Percentiles rank a stretch among this genome's conserved stretches.
phyloP scores from a whole-genome alignment of 2,113 vertebrate species.

The Nematolebias whitei region DNA sequence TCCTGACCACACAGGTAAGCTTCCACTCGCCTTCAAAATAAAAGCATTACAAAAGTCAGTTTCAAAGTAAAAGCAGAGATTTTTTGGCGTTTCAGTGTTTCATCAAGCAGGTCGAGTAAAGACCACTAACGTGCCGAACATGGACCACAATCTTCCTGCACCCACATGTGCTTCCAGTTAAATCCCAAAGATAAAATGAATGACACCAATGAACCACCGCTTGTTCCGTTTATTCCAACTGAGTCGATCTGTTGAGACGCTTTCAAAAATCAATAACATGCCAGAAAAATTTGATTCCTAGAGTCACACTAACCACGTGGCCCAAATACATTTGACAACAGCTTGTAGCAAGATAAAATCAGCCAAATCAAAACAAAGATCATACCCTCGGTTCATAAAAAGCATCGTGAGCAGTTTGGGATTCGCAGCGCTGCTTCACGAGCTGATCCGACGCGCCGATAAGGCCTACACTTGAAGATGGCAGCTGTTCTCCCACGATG shows the following conservation, averaged over 20 bases:
- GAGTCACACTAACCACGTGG: conserved; percentile 24
- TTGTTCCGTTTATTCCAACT: not conserved
- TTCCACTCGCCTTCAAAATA: too few species aligned
- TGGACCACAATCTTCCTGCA: too few species aligned
- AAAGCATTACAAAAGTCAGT: too few species aligned
- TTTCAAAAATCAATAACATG: not conserved
- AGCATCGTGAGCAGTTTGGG: not conserved
- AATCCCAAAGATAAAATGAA: too few species aligned
- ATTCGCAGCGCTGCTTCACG: conserved; percentile 34
- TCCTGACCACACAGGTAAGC: too few species aligned
- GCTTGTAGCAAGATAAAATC: not conserved
- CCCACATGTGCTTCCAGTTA: too few species aligned
- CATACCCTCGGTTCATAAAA: conserved; percentile 9
- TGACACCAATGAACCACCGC: conserved; percentile 60
- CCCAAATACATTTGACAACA: not conserved
- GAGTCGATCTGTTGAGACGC: too few species aligned
- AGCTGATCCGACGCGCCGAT: conserved; percentile 36
- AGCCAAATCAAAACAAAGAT: not conserved
- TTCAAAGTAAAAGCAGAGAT: too few species aligned
- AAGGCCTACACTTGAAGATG: conserved; percentile 39
- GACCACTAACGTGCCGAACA: too few species aligned
- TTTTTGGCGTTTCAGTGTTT: too few species aligned
- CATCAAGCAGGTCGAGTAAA: too few species aligned
- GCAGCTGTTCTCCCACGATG: conserved; percentile 54
- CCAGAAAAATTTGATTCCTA: not conserved